These are phyloP conservation scores for Platyura marginata DNA, from an alignment of 1,140 invertebrate species.

Conservation along the genomic window DNA sequence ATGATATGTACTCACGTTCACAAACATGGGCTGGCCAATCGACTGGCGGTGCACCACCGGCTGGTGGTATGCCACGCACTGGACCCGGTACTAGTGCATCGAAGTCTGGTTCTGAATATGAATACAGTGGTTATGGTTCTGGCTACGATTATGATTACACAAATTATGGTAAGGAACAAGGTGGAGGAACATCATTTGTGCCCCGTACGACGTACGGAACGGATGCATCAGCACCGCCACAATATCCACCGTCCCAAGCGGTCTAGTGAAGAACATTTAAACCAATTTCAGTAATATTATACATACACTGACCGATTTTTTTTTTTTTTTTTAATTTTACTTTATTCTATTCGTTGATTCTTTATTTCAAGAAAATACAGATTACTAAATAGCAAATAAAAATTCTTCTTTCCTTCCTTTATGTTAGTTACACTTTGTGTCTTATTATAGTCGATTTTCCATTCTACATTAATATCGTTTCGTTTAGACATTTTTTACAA, in stretches of 20 bases:
- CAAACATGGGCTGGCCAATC: constrained; percentile 21
- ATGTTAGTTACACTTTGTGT: too few species aligned
- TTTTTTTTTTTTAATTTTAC: too few species aligned
- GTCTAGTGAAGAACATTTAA: constrained; percentile 10
- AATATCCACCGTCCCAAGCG: constrained; percentile 22
- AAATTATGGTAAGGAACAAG: constrained; percentile 22
- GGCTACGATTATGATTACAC: constrained; percentile 24
- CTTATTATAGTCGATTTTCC: too few species aligned
- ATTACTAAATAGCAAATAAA: not conserved
- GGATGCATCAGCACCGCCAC: constrained; percentile 23
- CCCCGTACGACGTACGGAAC: constrained; percentile 23
- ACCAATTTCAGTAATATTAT: too few species aligned
- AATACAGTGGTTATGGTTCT: constrained; percentile 25
- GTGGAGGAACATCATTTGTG: constrained; percentile 19
- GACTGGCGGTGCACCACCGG: constrained; percentile 14
- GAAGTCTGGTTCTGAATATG: constrained; percentile 23
- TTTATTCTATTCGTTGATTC: too few species aligned
- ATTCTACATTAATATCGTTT: too few species aligned
- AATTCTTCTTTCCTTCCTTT: not conserved
- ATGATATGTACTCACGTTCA: constrained; percentile 22
- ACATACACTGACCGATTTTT: too few species aligned
- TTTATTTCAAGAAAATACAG: not conserved
- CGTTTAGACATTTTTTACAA: too few species aligned
- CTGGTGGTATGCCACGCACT: constrained; percentile 22
- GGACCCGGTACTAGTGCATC: constrained; percentile 22